Percentiles rank a stretch among this genome's conserved stretches.
Evolutionary conservation across 2,113 vertebrate species (phyloP).

Genomic region (Rhineura floridana): DNA sequence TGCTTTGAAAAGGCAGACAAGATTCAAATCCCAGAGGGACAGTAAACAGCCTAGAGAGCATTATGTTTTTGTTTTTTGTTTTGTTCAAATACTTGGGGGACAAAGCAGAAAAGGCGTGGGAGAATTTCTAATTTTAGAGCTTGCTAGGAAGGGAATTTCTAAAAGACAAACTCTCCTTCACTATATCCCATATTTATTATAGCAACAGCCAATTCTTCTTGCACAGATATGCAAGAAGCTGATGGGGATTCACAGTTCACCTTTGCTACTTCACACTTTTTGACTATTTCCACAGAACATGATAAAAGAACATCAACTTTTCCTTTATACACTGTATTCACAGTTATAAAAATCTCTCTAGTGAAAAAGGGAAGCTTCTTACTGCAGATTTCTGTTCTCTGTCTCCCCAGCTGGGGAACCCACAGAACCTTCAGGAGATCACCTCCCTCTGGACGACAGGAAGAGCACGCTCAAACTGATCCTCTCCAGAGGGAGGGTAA

Average conservation of each 20-base stretch:
- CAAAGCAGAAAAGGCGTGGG: not conserved
- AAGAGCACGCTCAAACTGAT: too few species aligned
- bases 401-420: too few species aligned
- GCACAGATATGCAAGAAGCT: not conserved
- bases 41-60: not conserved
- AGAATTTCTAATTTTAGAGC: conserved; percentile 3
- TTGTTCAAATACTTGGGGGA: not conserved
- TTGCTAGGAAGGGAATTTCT: not conserved
- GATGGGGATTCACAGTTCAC: not conserved
- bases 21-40: not conserved
- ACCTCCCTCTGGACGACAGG: too few species aligned
- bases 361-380: too few species aligned
- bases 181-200: not conserved
- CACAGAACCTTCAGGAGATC: too few species aligned
- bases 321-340: not conserved
- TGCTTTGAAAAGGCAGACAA: not conserved
- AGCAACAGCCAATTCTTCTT: not conserved
- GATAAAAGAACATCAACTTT: not conserved
- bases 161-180: not conserved
- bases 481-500: too few species aligned
- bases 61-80: too few species aligned
- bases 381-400: too few species aligned
- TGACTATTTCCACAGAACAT: not conserved
- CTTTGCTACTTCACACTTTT: not conserved
- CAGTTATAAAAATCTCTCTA: too few species aligned